Evolutionary conservation across 2,797 vertebrate species (phyloP).

Genomic region (Eremophila alpestris): DNA sequence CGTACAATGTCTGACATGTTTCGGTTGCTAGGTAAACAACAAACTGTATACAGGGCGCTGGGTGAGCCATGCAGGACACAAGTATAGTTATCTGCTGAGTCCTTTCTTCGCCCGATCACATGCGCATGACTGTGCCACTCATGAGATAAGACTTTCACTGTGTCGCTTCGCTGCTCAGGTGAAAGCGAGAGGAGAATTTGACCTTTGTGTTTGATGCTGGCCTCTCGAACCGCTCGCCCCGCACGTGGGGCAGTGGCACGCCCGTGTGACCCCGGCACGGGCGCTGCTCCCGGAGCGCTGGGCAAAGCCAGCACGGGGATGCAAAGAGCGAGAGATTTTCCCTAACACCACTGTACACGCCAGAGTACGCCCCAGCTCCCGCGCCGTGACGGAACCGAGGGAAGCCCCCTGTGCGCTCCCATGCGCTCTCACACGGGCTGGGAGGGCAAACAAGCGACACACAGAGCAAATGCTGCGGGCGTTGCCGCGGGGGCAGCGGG

Average conservation of each 20-base stretch:
- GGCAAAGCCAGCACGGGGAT: accelerated
- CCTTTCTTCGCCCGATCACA: conserved; percentile 27
- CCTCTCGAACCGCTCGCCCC: not conserved
- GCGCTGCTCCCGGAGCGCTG: accelerated
- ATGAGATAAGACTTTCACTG: not conserved
- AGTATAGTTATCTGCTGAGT: conserved; percentile 40
- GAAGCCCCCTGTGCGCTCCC: accelerated
- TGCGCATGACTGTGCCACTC: not conserved
- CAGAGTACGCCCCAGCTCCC: accelerated
- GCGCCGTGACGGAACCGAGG: not conserved
- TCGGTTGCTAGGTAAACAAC: conserved; percentile 48
- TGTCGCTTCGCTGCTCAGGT: not conserved
- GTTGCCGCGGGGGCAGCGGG: not conserved
- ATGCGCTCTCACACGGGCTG: not conserved
- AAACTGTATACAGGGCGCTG: not conserved
- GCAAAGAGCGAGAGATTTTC: accelerated
- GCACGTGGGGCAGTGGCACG: accelerated
- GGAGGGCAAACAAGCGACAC: not conserved
- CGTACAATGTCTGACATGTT: not conserved
- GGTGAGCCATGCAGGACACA: not conserved
- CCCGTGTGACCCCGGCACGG: accelerated
- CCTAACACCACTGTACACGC: accelerated
- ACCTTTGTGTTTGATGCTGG: not conserved
- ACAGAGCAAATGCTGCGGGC: accelerated
- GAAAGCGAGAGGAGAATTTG: conserved; percentile 16